Evolutionary conservation across 92 coral and sea anemone genomes (phyloP), one percentile per base, ranked within the genome.

Genomic region (Metridium senile): DNA sequence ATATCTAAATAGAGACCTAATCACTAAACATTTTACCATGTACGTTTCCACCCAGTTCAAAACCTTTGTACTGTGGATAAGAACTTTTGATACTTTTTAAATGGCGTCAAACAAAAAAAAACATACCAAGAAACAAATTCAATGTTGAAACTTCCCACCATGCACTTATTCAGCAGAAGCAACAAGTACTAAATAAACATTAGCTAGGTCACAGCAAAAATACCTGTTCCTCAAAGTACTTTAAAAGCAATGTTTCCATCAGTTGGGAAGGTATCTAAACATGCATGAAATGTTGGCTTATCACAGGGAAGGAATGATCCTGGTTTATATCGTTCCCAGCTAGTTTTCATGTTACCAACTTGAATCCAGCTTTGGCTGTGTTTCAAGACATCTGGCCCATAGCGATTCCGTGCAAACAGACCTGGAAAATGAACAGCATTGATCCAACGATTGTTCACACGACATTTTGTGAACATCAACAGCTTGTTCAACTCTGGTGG

Each of bases 331-430:
- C 28, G 43, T 1, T 16, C 71, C 78, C 78, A 80, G 46, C 84
- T 61, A 43, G 6, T 11, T 26, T 26, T 29, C 66, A 28, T 72
- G 20, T 74, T 74, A 19, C 39, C 58, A 43, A 72, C 73, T 22
- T 58, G 68, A 13, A 64, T 1, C 85, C 85, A 81, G 58, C 78
- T 75, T 28, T 81, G 85, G 34, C 74, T n/a, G 54, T 81, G 85
- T 47, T 81, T 81, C 22, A 62, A 58, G 8, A 81, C 74, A 26
- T 81, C 85, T 31, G 33, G 67, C 11, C 85, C 85, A 71, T 81
- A 81, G 16, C 85, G 72, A 53, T 81, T 81, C 1, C 86, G 81
- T 13, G 81, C 75, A 46, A 20, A 74, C 45, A 82, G 23, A 11
- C 86, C 86, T 16, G 86, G 86, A 29, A 33, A 63, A 66, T 32